Evolutionary conservation across 2,113 vertebrate genomes (phyloP).

Genomic region (Pao palembangensis): DNA sequence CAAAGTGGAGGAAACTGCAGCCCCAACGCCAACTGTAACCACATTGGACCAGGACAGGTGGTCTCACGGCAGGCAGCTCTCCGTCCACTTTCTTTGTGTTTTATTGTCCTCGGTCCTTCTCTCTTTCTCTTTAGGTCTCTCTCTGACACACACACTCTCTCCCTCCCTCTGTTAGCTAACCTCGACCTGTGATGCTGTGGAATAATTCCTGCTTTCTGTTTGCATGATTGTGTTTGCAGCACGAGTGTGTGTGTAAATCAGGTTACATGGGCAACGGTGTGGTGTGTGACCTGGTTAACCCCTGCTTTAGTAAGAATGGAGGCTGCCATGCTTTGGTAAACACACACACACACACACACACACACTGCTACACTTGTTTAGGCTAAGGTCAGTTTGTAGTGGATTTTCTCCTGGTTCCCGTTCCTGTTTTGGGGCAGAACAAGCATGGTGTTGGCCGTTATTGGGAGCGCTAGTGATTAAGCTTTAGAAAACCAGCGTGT

Average conservation of each 20-base stretch:
- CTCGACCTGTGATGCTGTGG: background rate
- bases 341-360: conserved; percentile 3
- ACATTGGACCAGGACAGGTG: conserved; percentile 87
- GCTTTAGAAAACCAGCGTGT: no score
- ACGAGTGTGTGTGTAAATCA: conserved; percentile 83
- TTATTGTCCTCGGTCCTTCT: no score
- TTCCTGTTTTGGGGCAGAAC: no score
- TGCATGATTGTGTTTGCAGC: conserved; percentile 68
- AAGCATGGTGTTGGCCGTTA: no score
- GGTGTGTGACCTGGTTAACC: conserved; percentile 81
- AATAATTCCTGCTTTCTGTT: background rate
- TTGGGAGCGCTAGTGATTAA: no score
- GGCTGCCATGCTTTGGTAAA: conserved; percentile 87
- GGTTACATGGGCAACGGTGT: conserved; percentile 85
- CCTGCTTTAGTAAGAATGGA: conserved; percentile 81
- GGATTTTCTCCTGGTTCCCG: no score
- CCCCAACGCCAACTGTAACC: conserved; percentile 77
- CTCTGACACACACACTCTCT: no score
- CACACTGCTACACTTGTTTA: no score
- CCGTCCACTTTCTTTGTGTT: no score
- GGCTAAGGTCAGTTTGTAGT: no score
- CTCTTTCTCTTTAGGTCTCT: no score
- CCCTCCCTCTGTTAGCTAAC: background rate
- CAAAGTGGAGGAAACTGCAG: conserved; percentile 82
- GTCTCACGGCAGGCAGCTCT: no score